These are phyloP conservation scores for Miichthys miiuy DNA, from an alignment of 2,797 vertebrate genomes.

Conservation along the genomic window DNA sequence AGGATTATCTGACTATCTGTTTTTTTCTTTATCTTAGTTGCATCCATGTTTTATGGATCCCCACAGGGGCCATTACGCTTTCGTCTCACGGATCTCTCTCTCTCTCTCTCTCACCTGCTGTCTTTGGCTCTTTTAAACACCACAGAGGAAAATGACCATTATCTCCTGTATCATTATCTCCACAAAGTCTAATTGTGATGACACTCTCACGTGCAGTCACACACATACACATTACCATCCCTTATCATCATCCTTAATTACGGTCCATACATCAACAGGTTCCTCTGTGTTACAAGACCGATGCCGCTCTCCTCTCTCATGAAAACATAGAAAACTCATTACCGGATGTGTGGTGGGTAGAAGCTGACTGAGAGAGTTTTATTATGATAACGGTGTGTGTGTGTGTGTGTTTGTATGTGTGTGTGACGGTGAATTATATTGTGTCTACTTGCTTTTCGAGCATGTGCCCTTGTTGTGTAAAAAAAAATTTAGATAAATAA, in stretches of 20 bases:
- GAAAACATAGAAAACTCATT: not conserved
- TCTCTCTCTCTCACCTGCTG: not conserved
- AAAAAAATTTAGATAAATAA: not conserved
- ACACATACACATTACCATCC: conserved; percentile 10
- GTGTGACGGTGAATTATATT: not conserved
- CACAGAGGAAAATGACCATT: conserved; percentile 28
- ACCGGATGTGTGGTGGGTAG: not conserved
- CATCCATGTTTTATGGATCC: not conserved
- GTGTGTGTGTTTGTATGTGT: conserved; percentile 11
- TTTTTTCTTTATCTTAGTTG: not conserved
- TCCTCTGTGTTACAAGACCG: conserved; percentile 2
- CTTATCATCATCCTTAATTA: conserved; percentile 28
- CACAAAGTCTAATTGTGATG: conserved; percentile 42
- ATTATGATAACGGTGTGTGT: not conserved
- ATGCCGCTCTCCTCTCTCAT: not conserved
- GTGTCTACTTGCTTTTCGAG: not conserved
- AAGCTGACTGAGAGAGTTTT: not conserved
- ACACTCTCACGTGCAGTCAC: conserved; percentile 2
- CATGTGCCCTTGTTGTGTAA: not conserved
- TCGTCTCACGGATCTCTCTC: conserved; percentile 10
- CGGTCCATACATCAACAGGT: conserved; percentile 28
- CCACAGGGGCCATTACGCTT: conserved; percentile 22
- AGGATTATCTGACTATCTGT: not conserved
- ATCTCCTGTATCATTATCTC: conserved; percentile 32
- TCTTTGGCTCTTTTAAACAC: conserved; percentile 7